phyloP scores from a whole-genome alignment of 1,140 invertebrate species.

The Potamilus streckersoni region DNA sequence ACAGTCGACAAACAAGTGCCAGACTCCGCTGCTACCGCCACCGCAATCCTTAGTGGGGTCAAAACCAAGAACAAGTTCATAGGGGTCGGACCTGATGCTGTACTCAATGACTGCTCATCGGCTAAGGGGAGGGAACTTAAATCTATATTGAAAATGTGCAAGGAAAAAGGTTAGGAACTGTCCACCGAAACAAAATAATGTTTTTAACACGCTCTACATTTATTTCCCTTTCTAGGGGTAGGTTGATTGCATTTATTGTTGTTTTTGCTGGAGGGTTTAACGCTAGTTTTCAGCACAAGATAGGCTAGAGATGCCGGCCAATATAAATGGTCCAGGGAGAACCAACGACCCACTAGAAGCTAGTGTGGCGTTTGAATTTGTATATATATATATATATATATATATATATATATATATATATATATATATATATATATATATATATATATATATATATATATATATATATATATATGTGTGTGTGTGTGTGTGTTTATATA shows the following conservation, averaged over 20 bases:
- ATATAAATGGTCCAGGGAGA: too few relatives aligned
- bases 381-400: too few relatives aligned
- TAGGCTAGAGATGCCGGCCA: too few relatives aligned
- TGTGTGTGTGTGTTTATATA: too few relatives aligned
- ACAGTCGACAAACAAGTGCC: slow-evolving; percentile 29
- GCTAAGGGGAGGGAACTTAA: slow-evolving; percentile 66
- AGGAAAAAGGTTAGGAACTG: slow-evolving; percentile 63
- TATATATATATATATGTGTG: too few relatives aligned
- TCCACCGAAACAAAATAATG: neutral
- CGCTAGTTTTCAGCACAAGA: neutral
- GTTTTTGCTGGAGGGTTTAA: neutral
- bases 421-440: too few relatives aligned
- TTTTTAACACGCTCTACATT: neutral
- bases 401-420: too few relatives aligned
- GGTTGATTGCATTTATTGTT: neutral
- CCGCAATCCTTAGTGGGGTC: slow-evolving; percentile 77
- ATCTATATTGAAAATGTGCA: slow-evolving; percentile 78
- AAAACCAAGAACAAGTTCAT: slow-evolving; percentile 85
- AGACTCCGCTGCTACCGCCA: slow-evolving; percentile 31
- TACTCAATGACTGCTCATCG: slow-evolving; percentile 58
- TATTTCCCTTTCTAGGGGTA: neutral
- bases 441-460: too few relatives aligned
- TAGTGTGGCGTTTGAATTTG: too few relatives aligned
- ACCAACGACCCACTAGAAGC: too few relatives aligned
- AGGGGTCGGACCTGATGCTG: slow-evolving; percentile 81